Base-by-base conservation (phyloP, 2,888 invertebrate genomes). In the Folsomia manolachei region DNA sequence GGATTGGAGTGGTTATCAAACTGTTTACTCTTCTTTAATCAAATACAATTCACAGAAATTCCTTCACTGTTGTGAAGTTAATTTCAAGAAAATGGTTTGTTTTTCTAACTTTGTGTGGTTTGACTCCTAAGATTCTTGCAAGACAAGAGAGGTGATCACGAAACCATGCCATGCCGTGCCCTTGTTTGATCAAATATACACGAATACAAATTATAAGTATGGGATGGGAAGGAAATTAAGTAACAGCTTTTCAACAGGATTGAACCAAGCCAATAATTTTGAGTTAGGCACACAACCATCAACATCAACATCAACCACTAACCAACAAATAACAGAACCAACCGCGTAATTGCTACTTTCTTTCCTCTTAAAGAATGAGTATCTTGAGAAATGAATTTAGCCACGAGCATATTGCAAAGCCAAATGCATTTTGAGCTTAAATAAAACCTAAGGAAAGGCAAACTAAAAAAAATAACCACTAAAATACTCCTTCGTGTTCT, bases 181-280 rank as follows among this genome's bases (percentile, higher is more conserved):
- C 7, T 39, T 4, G 7, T 39, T 39, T 39, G 39, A 4, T 39
- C 39, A 56, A 56, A 18, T n/a, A 56, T 21, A 19, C 56, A 56
- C 19, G 56, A 56, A 56, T 56, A 19, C 4, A 56, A 19, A 56
- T 56, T 56, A n/a, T n/a, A n/a, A n/a, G n/a, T n/a, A 56, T 56
- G 56, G 56, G 56, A 56, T 56, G 56, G 4, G 56, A n/a, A 56
- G 21, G 51, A 56, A 56, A 56, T 56, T 56, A 56, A 56, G 56
- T 56, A 56, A 56, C 56, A 56, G 56, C 56, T 56, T 67, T 67
- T 67, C 67, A 67, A 67, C 67, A 67, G 67, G 56, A 67, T 69
- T 61, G 63, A 53, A 52, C 68, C n/a, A 72, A 72, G 53, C 75
- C 71, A 75, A 75, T 76, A 76, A 76, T 76, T 76, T 76, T 27